These are phyloP conservation scores for Dione juno DNA, from an alignment of 2,888 invertebrate species.

Conservation along the genomic window DNA sequence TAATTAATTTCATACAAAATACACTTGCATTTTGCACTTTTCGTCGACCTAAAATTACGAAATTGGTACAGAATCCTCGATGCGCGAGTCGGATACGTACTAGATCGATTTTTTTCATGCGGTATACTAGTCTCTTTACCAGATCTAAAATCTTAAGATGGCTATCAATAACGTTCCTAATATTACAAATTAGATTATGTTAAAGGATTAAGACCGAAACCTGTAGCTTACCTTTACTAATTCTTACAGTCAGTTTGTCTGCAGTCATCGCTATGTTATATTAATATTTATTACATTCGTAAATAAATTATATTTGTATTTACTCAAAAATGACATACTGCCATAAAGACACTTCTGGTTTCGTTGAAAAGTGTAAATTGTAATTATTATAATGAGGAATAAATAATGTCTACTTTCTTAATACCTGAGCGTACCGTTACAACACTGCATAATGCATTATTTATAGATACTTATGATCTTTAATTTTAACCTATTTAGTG, in stretches of 20 bases:
- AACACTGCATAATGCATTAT: no score
- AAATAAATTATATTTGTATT: neutral
- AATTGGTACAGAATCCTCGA: neutral
- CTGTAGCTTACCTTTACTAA: neutral
- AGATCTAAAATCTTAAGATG: no score
- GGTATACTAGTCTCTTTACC: neutral
- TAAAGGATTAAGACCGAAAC: neutral
- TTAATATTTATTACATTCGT: neutral
- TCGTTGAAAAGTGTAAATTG: slow-evolving; percentile 3
- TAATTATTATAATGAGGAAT: no score
- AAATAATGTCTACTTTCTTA: no score
- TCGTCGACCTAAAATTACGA: no score
- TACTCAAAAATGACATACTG: neutral
- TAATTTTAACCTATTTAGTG: no score
- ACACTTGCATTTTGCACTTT: no score
- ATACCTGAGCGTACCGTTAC: no score
- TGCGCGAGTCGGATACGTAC: neutral
- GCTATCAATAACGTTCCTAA: no score
- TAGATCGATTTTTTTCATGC: neutral
- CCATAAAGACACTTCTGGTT: slow-evolving; percentile 9
- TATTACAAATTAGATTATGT: neutral
- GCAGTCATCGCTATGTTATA: neutral
- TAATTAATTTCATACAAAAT: neutral
- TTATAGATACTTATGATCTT: no score
- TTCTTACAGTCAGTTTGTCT: neutral